phyloP scores from a whole-genome alignment of 2,888 invertebrate species.

The Eilema sororculum region DNA sequence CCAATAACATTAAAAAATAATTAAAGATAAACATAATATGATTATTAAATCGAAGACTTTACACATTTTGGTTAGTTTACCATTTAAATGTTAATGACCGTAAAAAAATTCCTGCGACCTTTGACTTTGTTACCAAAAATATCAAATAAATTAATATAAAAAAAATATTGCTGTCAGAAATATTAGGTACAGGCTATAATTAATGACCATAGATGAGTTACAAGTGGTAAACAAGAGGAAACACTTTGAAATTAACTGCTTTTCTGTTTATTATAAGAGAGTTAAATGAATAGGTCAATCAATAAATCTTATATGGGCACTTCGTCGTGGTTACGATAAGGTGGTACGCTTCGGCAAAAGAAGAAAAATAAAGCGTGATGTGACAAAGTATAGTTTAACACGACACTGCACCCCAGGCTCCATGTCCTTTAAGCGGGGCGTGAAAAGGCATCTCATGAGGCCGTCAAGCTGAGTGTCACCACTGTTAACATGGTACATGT shows the following conservation, averaged over 20 bases:
- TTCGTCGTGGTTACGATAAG: too few relatives aligned
- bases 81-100: conserved; percentile 10
- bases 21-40: background rate
- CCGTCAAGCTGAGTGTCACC: too few relatives aligned
- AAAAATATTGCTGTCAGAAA: background rate
- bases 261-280: background rate
- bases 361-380: too few relatives aligned
- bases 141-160: background rate
- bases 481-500: too few relatives aligned
- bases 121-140: background rate
- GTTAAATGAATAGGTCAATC: background rate
- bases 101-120: background rate
- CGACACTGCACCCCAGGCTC: too few relatives aligned
- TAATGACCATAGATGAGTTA: background rate
- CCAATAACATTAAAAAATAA: conserved; percentile 5
- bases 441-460: too few relatives aligned
- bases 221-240: background rate
- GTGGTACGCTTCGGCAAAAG: too few relatives aligned
- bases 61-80: background rate
- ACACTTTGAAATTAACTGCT: background rate
- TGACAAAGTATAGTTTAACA: too few relatives aligned
- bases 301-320: too few relatives aligned
- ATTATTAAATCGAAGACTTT: background rate
- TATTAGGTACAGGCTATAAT: background rate
- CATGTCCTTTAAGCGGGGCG: too few relatives aligned